phyloP scores from a whole-genome alignment of 1,140 invertebrate genomes.

The Wiebesia pumilae region DNA sequence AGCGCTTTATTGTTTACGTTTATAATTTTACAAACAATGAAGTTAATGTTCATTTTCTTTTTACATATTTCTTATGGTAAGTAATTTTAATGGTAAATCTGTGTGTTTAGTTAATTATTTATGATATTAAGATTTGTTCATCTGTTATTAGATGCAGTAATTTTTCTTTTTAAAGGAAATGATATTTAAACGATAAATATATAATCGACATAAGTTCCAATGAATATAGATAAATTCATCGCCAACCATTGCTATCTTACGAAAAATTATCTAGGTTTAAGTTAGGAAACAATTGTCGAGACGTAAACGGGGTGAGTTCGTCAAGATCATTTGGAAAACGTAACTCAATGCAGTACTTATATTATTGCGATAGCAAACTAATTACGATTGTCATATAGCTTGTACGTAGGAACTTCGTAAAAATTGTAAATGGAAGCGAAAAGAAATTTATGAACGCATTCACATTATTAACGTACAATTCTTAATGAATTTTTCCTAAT shows the following conservation, averaged over 20 bases:
- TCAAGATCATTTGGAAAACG: not conserved
- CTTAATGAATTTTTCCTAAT: slow-evolving; percentile 33
- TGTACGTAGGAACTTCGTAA: slow-evolving; percentile 23
- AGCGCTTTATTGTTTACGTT: slow-evolving; percentile 18
- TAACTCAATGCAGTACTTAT: slow-evolving; percentile 43
- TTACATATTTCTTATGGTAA: slow-evolving; percentile 24
- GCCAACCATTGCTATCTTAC: not conserved
- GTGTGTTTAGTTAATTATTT: slow-evolving; percentile 28
- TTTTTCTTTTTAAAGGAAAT: not conserved
- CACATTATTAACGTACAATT: slow-evolving; percentile 27
- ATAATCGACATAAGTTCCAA: not conserved
- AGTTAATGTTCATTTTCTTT: slow-evolving; percentile 13
- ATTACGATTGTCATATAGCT: slow-evolving; percentile 46
- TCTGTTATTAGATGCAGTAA: slow-evolving; percentile 8
- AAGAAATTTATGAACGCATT: slow-evolving; percentile 17
- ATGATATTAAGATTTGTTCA: not conserved
- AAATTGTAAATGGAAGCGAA: slow-evolving; percentile 18
- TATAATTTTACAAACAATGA: not conserved
- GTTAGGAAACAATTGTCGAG: slow-evolving; percentile 2
- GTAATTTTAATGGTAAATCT: slow-evolving; percentile 22
- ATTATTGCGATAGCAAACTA: slow-evolving; percentile 37
- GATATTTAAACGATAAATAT: slow-evolving; percentile 22
- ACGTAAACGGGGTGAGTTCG: slow-evolving; percentile 1
- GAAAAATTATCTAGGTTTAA: slow-evolving; percentile 12
- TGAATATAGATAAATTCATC: not conserved